phyloP scores from a whole-genome alignment of 2,888 invertebrate species.

The Acanthosepion esculentum region DNA sequence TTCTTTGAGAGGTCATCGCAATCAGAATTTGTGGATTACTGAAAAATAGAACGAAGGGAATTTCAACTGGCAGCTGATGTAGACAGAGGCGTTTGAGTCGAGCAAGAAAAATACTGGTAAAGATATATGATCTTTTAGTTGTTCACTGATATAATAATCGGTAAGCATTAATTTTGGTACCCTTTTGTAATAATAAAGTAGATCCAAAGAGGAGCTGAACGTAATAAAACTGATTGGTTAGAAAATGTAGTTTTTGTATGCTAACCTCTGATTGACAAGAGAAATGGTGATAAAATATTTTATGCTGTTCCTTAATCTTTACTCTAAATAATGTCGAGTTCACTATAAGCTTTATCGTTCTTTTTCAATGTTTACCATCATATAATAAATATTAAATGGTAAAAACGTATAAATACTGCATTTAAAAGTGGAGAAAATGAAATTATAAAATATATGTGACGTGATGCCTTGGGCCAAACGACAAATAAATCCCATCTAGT shows the following conservation, averaged over 20 bases:
- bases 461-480: neutral
- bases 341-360: neutral
- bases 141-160: too few relatives aligned
- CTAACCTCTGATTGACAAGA: neutral
- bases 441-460: neutral
- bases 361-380: neutral
- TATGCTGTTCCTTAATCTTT: neutral
- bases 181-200: too few relatives aligned
- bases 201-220: neutral
- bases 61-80: too few relatives aligned
- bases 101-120: too few relatives aligned
- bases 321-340: neutral
- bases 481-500: neutral
- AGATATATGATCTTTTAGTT: too few relatives aligned
- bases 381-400: neutral
- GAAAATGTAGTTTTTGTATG: neutral
- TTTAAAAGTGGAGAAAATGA: neutral
- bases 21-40: too few relatives aligned
- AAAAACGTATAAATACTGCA: neutral
- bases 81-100: too few relatives aligned
- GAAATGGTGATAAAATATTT: neutral
- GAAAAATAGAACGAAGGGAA: too few relatives aligned
- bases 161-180: too few relatives aligned
- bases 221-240: neutral
- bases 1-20: too few relatives aligned